phyloP scores from a whole-genome alignment of 2,797 vertebrate genomes.

The Luscinia megarhynchos region DNA sequence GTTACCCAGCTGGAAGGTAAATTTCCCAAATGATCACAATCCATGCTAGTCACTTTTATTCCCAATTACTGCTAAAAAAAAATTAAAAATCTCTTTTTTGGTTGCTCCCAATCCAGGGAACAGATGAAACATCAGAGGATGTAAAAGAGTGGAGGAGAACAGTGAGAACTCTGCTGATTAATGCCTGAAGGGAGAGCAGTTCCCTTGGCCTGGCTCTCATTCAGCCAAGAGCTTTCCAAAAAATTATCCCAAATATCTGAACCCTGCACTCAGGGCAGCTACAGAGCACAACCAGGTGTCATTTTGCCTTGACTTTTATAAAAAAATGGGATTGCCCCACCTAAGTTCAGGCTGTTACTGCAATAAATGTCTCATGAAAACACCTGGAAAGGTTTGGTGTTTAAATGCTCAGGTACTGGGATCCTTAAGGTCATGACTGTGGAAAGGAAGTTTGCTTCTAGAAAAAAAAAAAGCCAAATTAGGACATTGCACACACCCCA shows the following conservation, averaged over 20 bases:
- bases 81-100: neutral
- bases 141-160: neutral
- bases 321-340: neutral
- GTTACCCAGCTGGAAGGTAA: neutral
- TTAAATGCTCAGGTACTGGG: neutral
- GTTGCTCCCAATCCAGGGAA: neutral
- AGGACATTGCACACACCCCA: neutral
- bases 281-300: neutral
- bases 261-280: neutral
- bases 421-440: neutral
- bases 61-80: conserved; percentile 1
- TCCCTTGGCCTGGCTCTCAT: neutral
- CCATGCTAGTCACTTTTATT: conserved; percentile 20
- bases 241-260: neutral
- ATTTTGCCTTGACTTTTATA: neutral
- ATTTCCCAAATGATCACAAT: conserved; percentile 22
- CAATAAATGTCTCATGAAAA: neutral
- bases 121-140: conserved; percentile 12
- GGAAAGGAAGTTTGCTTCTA: neutral
- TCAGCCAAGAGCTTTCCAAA: neutral
- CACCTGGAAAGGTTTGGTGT: neutral
- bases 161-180: conserved; percentile 6
- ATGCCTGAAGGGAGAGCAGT: conserved; percentile 18
- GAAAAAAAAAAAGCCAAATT: neutral
- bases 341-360: neutral